Percentiles rank a stretch among this genome's conserved stretches.
Conservation (phyloP, 2,888 invertebrate species). For the Agrochola lota region DNA sequence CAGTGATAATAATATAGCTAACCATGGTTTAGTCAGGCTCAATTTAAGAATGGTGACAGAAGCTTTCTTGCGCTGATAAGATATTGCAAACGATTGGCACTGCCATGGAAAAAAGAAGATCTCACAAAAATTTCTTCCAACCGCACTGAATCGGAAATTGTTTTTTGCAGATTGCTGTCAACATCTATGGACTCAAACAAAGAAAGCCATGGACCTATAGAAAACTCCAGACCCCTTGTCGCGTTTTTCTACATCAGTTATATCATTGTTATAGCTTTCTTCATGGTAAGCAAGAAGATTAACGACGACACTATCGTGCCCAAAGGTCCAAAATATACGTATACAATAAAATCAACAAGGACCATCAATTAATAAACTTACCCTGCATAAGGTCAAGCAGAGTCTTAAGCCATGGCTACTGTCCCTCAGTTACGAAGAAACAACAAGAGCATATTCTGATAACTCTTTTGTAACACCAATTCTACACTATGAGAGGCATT, state of each 20-base stretch:
- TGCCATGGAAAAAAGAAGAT: neutral
- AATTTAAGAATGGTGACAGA: neutral
- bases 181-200: slow-evolving; percentile 99
- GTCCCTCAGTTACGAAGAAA: no score
- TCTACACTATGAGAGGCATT: no score
- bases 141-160: neutral
- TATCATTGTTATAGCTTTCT: slow-evolving; percentile 99
- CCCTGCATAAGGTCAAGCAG: no score
- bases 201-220: slow-evolving; percentile 98
- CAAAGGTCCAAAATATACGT: no score
- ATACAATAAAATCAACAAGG: no score
- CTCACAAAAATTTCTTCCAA: neutral
- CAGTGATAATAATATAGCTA: neutral
- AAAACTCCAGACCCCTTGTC: slow-evolving; percentile 98
- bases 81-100: neutral
- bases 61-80: neutral
- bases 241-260: slow-evolving; percentile 99
- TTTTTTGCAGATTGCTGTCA: slow-evolving; percentile 94
- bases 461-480: no score
- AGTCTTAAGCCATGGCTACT: no score
- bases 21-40: neutral
- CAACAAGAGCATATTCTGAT: no score
- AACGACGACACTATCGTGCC: no score
- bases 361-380: no score
- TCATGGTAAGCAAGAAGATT: slow-evolving; percentile 93